Percentiles rank a stretch among this genome's conserved stretches.
These are phyloP conservation scores for Coluber constrictor DNA, from an alignment of 2,797 vertebrate species.

Conservation along the genomic window DNA sequence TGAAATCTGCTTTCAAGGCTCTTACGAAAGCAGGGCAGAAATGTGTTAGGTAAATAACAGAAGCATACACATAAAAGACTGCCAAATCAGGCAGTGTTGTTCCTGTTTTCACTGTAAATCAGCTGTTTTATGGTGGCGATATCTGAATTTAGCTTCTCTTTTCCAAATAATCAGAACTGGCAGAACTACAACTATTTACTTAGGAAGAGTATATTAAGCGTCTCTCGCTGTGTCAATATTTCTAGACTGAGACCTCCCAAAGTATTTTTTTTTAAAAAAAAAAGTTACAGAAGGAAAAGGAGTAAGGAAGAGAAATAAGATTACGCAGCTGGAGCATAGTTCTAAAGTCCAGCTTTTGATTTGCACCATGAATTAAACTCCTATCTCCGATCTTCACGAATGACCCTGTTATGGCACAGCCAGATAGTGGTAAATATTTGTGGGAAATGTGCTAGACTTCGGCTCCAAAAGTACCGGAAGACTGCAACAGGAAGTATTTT, in stretches of 20 bases:
- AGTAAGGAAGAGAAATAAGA: not conserved
- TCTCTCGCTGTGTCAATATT: not conserved
- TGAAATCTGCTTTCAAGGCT: not conserved
- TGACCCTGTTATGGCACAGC: slow-evolving; percentile 42
- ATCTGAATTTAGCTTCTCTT: not conserved
- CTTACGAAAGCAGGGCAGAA: not conserved
- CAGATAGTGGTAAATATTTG: slow-evolving; percentile 29
- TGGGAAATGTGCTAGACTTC: slow-evolving; percentile 39
- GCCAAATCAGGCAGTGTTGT: not conserved
- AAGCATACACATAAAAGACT: not conserved
- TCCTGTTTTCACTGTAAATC: not conserved
- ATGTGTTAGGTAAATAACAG: not conserved
- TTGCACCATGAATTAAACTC: not conserved
- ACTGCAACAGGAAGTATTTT: slow-evolving; percentile 57
- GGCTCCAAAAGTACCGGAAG: slow-evolving; percentile 54
- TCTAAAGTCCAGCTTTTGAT: not conserved
- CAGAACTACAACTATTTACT: not conserved
- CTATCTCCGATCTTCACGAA: slow-evolving; percentile 4
- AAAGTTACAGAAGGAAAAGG: not conserved
- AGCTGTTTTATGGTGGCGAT: not conserved
- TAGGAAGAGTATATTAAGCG: not conserved
- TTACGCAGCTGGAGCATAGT: not conserved
- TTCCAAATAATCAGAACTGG: not conserved
- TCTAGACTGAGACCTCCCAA: not conserved
- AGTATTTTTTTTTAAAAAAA: not conserved